A percentile compares a stretch with the other conserved stretches of the same genome.
Conservation (phyloP, 1,140 invertebrate genomes). For the Amphibalanus amphitrite region DNA sequence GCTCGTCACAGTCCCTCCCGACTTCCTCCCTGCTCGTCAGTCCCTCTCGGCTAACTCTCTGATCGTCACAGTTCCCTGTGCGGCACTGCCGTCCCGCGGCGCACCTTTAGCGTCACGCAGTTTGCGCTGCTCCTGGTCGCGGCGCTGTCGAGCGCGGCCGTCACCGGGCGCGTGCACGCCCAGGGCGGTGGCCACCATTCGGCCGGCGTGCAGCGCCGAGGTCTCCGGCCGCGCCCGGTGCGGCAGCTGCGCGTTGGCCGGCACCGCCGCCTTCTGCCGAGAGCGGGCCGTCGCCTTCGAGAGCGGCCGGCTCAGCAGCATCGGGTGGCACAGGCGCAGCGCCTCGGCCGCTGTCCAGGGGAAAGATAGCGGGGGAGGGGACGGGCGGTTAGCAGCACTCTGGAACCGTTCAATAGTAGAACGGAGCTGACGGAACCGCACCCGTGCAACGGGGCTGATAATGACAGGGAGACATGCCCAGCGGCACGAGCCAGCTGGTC, state of each 20-base stretch:
- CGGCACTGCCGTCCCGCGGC: background rate
- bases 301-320: constrained; percentile 59
- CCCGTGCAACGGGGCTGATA: too few relatives aligned
- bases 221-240: constrained; percentile 65
- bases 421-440: too few relatives aligned
- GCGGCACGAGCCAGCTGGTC: too few relatives aligned
- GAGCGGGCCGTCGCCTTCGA: constrained; percentile 60
- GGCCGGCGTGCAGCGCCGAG: constrained; percentile 55
- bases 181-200: constrained; percentile 68
- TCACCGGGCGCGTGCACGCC: constrained; percentile 40
- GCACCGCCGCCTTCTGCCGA: constrained; percentile 54
- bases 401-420: too few relatives aligned
- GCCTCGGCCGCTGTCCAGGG: constrained; percentile 54
- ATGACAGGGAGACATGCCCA: too few relatives aligned
- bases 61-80: background rate
- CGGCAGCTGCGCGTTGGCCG: constrained; percentile 47
- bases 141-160: constrained; percentile 52
- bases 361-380: too few relatives aligned
- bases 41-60: too few relatives aligned
- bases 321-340: constrained; percentile 45
- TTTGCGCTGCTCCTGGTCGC: constrained; percentile 55
- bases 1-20: too few relatives aligned
- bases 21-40: too few relatives aligned
- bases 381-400: too few relatives aligned
- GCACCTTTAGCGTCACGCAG: constrained; percentile 67